Evolutionary conservation across 2,888 invertebrate genomes (phyloP), one percentile per base, ranked within the genome.

Genomic region (Lasiommata megera): DNA sequence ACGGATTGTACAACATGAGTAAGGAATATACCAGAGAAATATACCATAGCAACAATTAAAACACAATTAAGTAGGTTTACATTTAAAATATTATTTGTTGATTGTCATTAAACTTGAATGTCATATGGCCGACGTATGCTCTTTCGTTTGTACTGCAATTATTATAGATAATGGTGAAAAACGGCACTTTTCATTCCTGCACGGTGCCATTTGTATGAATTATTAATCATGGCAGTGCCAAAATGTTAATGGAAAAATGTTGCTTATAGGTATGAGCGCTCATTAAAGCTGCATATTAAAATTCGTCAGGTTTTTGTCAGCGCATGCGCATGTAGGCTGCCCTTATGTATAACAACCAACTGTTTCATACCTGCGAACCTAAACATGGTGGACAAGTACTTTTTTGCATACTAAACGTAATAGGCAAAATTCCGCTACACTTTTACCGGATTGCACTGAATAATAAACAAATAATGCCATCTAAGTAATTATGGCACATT

Each of bases 161-260:
- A 23, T 34, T 34, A 34, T 34, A 11, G 9, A 11, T 9, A 34
- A 34, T 34, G 9, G 3, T 34, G 34, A 34, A 34, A 34, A 34
- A 34, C 11, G 11, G 7, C n/a, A n/a, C 41, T 43, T 23, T 43
- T 11, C 23, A 18, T n/a, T 43, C 5, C 6, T 43, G 23, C 18
- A 18, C 5, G 9, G 41, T 23, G 41, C 23, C 23, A 6, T 43
- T 43, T 41, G 14, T 38, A n/a, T 43, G 41, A 43, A 23, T 43
- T 23, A 43, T 23, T 43, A 43, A 23, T 23, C n/a, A 28, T n/a
- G 41, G 11, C 6, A 23, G 41, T 41, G 41, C 41, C 41, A 41
- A 28, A 23, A 43, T 43, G 41, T 43, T 43, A 43, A 43, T 43
- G 23, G 41, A 12, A 23, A n/a, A 43, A 40, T 38, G 14, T 38